Evolutionary conservation across 2,797 vertebrate species (phyloP), one percentile per base, ranked within the genome.

Genomic region (Tangara arthus): DNA sequence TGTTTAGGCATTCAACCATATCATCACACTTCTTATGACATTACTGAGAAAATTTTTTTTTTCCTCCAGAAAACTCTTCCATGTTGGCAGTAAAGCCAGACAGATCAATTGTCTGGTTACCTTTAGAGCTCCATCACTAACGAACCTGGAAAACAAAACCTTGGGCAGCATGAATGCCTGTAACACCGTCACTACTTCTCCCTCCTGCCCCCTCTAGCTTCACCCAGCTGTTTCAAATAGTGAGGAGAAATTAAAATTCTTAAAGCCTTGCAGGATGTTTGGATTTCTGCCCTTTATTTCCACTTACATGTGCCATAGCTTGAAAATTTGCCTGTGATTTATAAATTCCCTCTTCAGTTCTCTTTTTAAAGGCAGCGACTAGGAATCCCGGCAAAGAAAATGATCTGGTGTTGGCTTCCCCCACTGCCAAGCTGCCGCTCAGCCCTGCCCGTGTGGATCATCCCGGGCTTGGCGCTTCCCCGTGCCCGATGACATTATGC

Each of bases 221-320:
- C 75, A 80, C 89, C 91, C 95, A 97, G 94, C 90, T 96, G 94
- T 93, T 97, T 96, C 87, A 96, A 96, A 96, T 95, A 94, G 91
- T 19, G 32, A 72, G 82, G 83, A 93, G 90, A 92, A 95, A 96
- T 94, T 96, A 94, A 95, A 94, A 96, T 94, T 93, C 94, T 97
- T 97, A 90, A 95, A 96, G 85, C 82, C 83, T 96, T 94, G 87
- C 87, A 68, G 94, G 93, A 96, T 93, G 87, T 93, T 96, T 96
- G 94, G 93, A 93, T 82, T 95, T 90, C 91, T 96, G 96, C 91
- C 93, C 96, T 96, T 95, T 92, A 96, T 93, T 96, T 96, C 82
- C 95, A 94, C 81, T 82, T 94, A 87, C 61, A 7, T 85, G 87
- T 19, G 27, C 87, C 91, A 78, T 9, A 70, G 75, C 81, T 94